Percentiles rank a stretch among this genome's conserved stretches.
These are phyloP conservation scores for Sminthurinus aureus DNA, from an alignment of 2,888 invertebrate genomes.

Conservation along the genomic window DNA sequence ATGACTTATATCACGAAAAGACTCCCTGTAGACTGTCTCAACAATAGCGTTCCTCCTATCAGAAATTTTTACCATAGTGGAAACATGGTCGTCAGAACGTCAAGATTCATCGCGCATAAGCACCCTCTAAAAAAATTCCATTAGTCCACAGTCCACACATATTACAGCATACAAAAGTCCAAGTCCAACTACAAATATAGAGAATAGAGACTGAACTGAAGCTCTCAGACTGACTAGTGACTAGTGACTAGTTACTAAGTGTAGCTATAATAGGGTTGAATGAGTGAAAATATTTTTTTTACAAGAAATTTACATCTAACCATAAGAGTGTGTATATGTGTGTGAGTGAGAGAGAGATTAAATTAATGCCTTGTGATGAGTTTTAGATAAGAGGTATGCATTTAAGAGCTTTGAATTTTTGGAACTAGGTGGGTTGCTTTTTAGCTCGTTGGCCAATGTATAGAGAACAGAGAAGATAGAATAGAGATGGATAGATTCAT, in stretches of 20 bases:
- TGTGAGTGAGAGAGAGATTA: constrained; percentile 11
- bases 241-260: too few relatives aligned
- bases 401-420: constrained; percentile 1
- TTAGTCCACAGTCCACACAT: not conserved
- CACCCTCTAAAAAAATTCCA: constrained; percentile 33
- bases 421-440: not conserved
- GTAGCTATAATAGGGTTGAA: not conserved
- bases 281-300: constrained; percentile 26
- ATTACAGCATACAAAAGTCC: not conserved
- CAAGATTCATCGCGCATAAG: constrained; percentile 37
- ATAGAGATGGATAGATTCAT: not conserved
- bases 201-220: too few relatives aligned
- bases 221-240: too few relatives aligned
- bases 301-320: constrained; percentile 22
- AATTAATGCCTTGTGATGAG: constrained; percentile 20
- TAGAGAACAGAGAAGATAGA: constrained; percentile 2
- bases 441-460: not conserved
- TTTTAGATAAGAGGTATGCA: constrained; percentile 2
- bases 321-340: not conserved
- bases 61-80: constrained; percentile 39
- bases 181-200: not conserved
- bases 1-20: constrained; percentile 43
- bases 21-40: constrained; percentile 42
- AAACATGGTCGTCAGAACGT: constrained; percentile 36
- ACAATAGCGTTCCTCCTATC: constrained; percentile 42